Evolutionary conservation across 92 coral and sea anemone genomes (phyloP).

Genomic region (Chrysogorgia sp.): DNA sequence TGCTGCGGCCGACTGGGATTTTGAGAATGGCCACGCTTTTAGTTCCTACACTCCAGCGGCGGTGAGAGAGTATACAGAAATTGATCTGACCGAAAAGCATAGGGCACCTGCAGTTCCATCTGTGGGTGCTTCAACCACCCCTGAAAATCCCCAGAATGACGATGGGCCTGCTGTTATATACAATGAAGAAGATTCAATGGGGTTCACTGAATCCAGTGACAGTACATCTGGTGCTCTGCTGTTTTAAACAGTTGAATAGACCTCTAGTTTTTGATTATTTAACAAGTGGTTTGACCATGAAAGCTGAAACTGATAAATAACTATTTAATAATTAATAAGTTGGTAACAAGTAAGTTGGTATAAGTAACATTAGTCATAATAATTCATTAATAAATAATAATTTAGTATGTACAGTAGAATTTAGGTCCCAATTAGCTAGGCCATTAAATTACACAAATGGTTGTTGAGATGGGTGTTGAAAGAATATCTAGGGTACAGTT

Average conservation of each 20-base stretch:
- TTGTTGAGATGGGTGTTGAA: no score
- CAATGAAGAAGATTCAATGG: slow-evolving; percentile 83
- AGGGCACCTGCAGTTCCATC: background rate
- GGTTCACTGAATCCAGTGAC: slow-evolving; percentile 77
- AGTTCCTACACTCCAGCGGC: slow-evolving; percentile 39
- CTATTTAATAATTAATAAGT: background rate
- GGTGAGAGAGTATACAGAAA: slow-evolving; percentile 1
- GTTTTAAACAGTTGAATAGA: slow-evolving; percentile 57
- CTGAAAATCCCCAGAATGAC: background rate
- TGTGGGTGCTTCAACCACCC: background rate
- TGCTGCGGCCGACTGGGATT: slow-evolving; percentile 34
- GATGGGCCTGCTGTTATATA: slow-evolving; percentile 58
- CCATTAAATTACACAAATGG: no score
- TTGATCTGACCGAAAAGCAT: background rate
- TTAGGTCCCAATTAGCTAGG: no score
- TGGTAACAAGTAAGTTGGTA: background rate
- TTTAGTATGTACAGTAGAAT: no score
- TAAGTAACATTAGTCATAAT: no score
- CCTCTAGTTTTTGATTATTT: background rate
- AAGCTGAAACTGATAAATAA: background rate
- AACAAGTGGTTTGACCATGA: background rate
- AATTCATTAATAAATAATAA: no score
- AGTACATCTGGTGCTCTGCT: slow-evolving; percentile 79
- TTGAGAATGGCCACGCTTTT: slow-evolving; percentile 29
- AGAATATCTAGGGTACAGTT: no score